phyloP scores from a whole-genome alignment of 2,888 invertebrate genomes.

The Taenaris catops region DNA sequence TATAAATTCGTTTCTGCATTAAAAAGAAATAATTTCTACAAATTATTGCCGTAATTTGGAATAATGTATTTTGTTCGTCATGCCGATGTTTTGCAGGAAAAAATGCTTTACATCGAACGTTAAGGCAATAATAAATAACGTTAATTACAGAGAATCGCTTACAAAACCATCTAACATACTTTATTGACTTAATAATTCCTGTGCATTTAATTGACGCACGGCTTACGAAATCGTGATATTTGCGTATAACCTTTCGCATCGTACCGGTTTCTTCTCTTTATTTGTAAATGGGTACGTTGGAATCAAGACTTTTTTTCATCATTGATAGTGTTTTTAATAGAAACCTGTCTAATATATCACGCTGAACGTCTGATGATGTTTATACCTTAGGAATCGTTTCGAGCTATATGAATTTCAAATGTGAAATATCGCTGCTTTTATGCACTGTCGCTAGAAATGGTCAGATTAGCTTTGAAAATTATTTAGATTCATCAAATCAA shows the following conservation, averaged over 20 bases:
- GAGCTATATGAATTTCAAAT: slow-evolving; percentile 8
- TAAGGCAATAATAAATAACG: no score
- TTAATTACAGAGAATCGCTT: slow-evolving; percentile 1
- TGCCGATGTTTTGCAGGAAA: no score
- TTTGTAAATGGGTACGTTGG: slow-evolving; percentile 34
- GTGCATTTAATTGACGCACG: slow-evolving; percentile 20
- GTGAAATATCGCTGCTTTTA: slow-evolving; percentile 4
- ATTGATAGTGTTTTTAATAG: slow-evolving; percentile 39
- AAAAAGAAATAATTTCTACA: no score
- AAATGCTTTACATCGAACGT: no score
- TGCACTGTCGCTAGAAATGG: slow-evolving; percentile 4
- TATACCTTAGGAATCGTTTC: slow-evolving; percentile 30
- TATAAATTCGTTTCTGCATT: no score
- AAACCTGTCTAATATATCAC: slow-evolving; percentile 49
- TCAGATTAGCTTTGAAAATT: not conserved
- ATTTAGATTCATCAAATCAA: slow-evolving; percentile 7
- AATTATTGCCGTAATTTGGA: no score
- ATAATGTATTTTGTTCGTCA: no score
- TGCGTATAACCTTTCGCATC: slow-evolving; percentile 62
- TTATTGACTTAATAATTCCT: slow-evolving; percentile 13
- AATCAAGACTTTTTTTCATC: slow-evolving; percentile 46
- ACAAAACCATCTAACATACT: slow-evolving; percentile 1
- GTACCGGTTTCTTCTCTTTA: slow-evolving; percentile 59
- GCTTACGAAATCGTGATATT: slow-evolving; percentile 26
- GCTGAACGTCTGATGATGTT: slow-evolving; percentile 29